These are phyloP conservation scores for Ryuthela nishihirai DNA, from an alignment of 2,888 invertebrate species.

Conservation along the genomic window DNA sequence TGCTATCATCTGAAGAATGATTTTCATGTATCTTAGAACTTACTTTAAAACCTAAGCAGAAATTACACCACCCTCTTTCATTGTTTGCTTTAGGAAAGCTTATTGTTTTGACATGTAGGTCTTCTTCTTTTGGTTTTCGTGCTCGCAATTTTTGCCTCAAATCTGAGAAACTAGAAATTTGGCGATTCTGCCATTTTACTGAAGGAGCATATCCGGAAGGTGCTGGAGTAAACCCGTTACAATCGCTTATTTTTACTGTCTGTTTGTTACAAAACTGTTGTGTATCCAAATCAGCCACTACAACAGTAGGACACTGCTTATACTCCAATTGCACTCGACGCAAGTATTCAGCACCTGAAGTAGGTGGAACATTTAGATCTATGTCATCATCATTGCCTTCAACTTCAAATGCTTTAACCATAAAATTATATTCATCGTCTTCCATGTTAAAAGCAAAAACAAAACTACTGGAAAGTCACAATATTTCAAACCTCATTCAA, in stretches of 20 bases:
- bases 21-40: background rate
- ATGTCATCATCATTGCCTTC: conserved; percentile 4
- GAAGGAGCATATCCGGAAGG: conserved; percentile 54
- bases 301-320: conserved; percentile 56
- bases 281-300: conserved; percentile 57
- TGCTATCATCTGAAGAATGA: background rate
- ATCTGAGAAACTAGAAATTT: conserved; percentile 64
- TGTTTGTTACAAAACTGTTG: conserved; percentile 49
- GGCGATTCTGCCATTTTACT: conserved; percentile 64
- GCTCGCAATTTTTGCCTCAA: conserved; percentile 53
- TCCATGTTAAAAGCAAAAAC: too few species aligned
- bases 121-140: background rate
- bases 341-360: conserved; percentile 23
- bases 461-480: too few species aligned
- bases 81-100: conserved; percentile 2
- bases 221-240: conserved; percentile 54
- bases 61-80: conserved; percentile 5
- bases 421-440: too few species aligned
- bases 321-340: conserved; percentile 54
- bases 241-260: conserved; percentile 46
- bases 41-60: conserved; percentile 6
- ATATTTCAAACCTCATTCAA: too few species aligned
- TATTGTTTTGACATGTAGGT: too few species aligned
- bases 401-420: conserved; percentile 14
- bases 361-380: conserved; percentile 7